phyloP scores from a whole-genome alignment of 2,797 vertebrate species.

The Dermochelys coriacea region DNA sequence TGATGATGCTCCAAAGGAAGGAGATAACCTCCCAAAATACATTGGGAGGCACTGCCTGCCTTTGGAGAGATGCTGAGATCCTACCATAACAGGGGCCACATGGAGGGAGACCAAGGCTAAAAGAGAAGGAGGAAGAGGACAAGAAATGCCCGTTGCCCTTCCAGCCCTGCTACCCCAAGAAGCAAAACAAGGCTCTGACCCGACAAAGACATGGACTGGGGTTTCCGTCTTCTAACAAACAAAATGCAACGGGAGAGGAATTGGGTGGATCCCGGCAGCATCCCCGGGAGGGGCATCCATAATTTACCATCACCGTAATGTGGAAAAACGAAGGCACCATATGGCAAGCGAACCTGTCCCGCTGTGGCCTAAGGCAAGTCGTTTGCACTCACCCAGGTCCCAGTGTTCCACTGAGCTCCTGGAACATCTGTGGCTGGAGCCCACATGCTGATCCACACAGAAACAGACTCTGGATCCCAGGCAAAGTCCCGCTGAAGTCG shows the following conservation, averaged over 20 bases:
- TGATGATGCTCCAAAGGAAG: no score
- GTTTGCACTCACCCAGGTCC: no score
- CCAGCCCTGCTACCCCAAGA: no score
- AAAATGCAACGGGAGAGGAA: background rate
- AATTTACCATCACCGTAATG: background rate
- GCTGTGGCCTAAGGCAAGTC: background rate
- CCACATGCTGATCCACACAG: no score
- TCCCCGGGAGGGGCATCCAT: background rate
- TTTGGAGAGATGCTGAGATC: background rate
- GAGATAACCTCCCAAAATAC: background rate
- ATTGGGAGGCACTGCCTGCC: no score
- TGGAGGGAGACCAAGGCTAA: background rate
- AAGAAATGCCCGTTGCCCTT: background rate
- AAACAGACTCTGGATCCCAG: background rate
- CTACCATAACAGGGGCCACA: background rate
- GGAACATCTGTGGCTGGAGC: background rate
- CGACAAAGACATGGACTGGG: background rate
- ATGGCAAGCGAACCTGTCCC: background rate
- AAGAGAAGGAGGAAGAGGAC: background rate
- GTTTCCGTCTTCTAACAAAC: background rate
- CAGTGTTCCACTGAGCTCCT: background rate
- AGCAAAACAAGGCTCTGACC: background rate
- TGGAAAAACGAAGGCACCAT: background rate
- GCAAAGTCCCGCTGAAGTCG: no score
- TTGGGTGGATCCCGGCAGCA: background rate